Conservation (phyloP, 1,140 invertebrate genomes). For the Stegodyphus dumicola region DNA sequence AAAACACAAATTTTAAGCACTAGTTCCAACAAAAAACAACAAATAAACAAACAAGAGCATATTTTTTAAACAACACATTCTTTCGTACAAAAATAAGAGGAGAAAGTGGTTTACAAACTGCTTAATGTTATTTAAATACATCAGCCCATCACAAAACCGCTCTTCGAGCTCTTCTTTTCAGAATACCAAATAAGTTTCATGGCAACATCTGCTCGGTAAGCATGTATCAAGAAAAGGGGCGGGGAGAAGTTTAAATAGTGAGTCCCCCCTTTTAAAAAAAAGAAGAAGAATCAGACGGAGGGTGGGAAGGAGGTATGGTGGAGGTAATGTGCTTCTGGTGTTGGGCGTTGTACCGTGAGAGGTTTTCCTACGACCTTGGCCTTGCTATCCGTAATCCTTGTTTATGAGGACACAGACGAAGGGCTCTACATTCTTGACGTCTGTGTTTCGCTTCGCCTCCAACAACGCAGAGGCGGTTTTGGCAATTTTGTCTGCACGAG, state of each 20-base stretch:
- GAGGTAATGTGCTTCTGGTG: constrained; percentile 21
- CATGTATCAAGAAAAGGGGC: not conserved
- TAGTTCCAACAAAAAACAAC: no score
- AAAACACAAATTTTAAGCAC: no score
- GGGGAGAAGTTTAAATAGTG: not conserved
- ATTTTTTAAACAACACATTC: no score
- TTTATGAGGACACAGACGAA: constrained; percentile 26
- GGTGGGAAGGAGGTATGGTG: constrained; percentile 4
- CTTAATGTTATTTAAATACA: constrained; percentile 53
- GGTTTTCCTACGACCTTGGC: constrained; percentile 12
- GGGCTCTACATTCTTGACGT: not conserved
- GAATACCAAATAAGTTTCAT: not conserved
- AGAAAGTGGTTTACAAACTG: constrained; percentile 41
- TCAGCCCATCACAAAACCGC: not conserved
- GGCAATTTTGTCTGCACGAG: no score
- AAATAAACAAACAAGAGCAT: no score
- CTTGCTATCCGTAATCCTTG: constrained; percentile 25
- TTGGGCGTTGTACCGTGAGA: constrained; percentile 12
- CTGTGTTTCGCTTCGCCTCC: not conserved
- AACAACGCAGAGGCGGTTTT: not conserved
- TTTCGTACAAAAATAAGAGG: not conserved
- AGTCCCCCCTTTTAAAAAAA: not conserved
- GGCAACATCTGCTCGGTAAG: not conserved
- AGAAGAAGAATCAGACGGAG: not conserved
- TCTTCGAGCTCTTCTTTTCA: not conserved